phyloP scores from a whole-genome alignment of 2,113 vertebrate species.

The Oryzias melastigma region DNA sequence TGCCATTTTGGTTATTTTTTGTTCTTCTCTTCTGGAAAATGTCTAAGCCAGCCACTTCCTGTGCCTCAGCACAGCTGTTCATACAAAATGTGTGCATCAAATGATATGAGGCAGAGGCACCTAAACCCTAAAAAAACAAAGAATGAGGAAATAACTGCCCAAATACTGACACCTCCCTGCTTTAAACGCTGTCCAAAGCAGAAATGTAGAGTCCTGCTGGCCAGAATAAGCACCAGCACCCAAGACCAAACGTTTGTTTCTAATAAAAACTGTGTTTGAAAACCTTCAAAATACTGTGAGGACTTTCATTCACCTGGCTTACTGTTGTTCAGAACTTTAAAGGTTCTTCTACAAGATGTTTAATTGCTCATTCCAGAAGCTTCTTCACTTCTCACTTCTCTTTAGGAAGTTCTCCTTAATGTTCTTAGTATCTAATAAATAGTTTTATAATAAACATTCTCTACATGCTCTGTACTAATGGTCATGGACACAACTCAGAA shows the following conservation, averaged over 20 bases:
- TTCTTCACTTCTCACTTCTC: no score
- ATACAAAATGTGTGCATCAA: conserved; percentile 63
- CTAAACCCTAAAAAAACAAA: conserved; percentile 45
- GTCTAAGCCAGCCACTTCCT: conserved; percentile 44
- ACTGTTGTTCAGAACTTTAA: no score
- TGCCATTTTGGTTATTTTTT: conserved; percentile 32
- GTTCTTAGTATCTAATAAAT: no score
- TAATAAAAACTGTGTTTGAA: no score
- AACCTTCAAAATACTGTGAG: no score
- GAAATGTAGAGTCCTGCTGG: conserved; percentile 28
- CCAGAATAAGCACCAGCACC: conserved; percentile 63
- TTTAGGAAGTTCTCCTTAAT: no score
- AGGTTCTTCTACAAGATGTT: no score
- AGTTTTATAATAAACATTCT: no score
- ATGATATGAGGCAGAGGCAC: conserved; percentile 53
- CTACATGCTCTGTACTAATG: no score
- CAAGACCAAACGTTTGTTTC: conserved; percentile 16
- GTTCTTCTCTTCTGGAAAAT: conserved; percentile 24
- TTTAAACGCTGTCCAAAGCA: conserved; percentile 51
- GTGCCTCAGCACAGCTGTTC: conserved; percentile 63
- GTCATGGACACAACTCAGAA: no score
- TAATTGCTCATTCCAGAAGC: no score
- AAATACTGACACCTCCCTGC: conserved; percentile 46
- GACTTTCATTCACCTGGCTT: no score
- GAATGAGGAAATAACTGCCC: conserved; percentile 34